Evolutionary conservation across 2,888 invertebrate species (phyloP), one percentile per base, ranked within the genome.

Genomic region (Aethes cnicana): DNA sequence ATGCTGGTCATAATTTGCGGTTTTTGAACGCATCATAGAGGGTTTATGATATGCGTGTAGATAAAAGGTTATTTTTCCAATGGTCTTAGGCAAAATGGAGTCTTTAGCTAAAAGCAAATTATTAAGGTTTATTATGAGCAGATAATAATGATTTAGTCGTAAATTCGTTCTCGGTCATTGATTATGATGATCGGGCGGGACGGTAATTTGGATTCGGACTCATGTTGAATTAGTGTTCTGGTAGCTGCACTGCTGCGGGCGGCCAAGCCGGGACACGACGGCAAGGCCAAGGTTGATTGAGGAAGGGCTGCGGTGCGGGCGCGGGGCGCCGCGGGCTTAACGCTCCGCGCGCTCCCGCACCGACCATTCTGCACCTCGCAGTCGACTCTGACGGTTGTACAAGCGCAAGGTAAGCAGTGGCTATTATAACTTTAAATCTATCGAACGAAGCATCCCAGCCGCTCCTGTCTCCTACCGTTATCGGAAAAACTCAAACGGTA

Each of bases 331-430:
- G 73, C 79, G 77, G 81, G 85, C 86, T 83, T 84, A 85, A 84
- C 85, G 87, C 74, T 80, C 80, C 71, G 84, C 85, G 85, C 87
- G 78, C 79, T 81, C 82, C 84, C 82, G 74, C 80, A 72, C 74
- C 72, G 77, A 80, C 79, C 90, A 90, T 90, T 90, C 90, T 88
- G 82, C 90, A 87, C 88, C 87, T 86, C 84, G 90, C 88, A 89
- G 89, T 88, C 85, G 88, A 84, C 85, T 86, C 79, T 84, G 77
- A 88, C 88, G 88, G 90, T 90, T 87, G 90, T 89, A 72, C 85
- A 79, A 87, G 86, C 78, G 81, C 77, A 85, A 90, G 90, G 90
- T 90, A 90, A 90, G 89, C 85, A 77, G 84, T 81, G 83, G 79
- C 77, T 72, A 71, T 69, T 79, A 73, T 55, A 56, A 66, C 72